Evolutionary conservation across 2,797 vertebrate species (phyloP).

Genomic region (Gambelia wislizenii): DNA sequence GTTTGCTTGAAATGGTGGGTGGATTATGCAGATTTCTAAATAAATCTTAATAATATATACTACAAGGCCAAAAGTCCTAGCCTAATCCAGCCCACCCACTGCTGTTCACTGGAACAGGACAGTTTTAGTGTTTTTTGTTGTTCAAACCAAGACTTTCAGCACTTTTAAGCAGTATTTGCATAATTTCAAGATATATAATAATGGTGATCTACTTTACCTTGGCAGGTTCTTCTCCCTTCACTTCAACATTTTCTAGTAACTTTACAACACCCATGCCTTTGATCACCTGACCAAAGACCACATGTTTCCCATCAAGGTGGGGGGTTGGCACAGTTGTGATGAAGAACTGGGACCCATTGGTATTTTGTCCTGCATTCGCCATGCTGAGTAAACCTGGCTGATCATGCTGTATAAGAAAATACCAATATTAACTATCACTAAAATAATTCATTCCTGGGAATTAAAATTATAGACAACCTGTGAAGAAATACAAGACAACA

Average conservation of each 20-base stretch:
- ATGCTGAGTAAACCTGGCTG: constrained; percentile 91
- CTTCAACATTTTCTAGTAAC: constrained; percentile 88
- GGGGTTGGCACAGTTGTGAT: constrained; percentile 93
- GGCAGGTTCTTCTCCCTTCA: constrained; percentile 86
- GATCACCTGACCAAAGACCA: constrained; percentile 94
- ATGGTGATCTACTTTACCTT: constrained; percentile 81
- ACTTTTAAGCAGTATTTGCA: background rate
- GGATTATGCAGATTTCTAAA: background rate
- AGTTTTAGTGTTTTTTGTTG: background rate
- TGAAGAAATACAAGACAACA: background rate
- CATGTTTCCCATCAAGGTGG: constrained; percentile 93
- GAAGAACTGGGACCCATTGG: constrained; percentile 98
- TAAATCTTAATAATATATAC: background rate
- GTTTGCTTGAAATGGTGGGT: background rate
- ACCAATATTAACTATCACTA: constrained; percentile 8
- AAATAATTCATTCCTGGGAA: background rate
- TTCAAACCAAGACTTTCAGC: background rate
- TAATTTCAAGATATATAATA: background rate
- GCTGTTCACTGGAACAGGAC: background rate
- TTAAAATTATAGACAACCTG: background rate
- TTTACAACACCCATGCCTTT: constrained; percentile 92
- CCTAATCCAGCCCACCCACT: background rate
- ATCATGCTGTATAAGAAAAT: constrained; percentile 85
- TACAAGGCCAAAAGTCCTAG: background rate
- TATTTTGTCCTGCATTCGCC: constrained; percentile 94